phyloP scores from a whole-genome alignment of 1,140 invertebrate species.

The Drosophila novamexicana region DNA sequence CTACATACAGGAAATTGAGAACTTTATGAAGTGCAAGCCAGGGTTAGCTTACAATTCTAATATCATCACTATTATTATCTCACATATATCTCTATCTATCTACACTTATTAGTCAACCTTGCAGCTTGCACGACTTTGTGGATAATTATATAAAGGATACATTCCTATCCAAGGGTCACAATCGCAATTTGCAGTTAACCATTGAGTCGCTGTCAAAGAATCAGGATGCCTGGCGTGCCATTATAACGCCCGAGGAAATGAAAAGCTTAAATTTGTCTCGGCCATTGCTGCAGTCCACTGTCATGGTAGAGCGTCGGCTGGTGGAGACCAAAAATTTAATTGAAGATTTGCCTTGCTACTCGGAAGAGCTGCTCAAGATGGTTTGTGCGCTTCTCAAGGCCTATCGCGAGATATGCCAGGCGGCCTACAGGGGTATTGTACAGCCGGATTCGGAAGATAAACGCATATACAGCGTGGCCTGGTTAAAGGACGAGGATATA shows the following conservation, averaged over 20 bases:
- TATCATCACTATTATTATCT: not conserved
- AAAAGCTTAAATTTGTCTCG: slow-evolving; percentile 87
- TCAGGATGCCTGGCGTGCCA: slow-evolving; percentile 90
- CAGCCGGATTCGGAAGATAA: slow-evolving; percentile 92
- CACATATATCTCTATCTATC: not conserved
- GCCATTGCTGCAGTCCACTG: slow-evolving; percentile 88
- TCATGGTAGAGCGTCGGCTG: slow-evolving; percentile 89
- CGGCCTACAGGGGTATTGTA: slow-evolving; percentile 91
- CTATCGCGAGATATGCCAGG: slow-evolving; percentile 91
- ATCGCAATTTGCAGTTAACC: slow-evolving; percentile 86
- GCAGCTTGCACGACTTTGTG: slow-evolving; percentile 90
- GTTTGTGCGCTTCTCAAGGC: slow-evolving; percentile 86
- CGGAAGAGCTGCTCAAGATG: slow-evolving; percentile 82
- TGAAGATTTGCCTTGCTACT: slow-evolving; percentile 87
- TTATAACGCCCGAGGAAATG: slow-evolving; percentile 88
- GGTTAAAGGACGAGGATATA: slow-evolving; percentile 98
- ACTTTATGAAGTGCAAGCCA: slow-evolving; percentile 86
- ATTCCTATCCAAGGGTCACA: slow-evolving; percentile 87
- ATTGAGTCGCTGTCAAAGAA: slow-evolving; percentile 90
- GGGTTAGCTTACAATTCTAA: slow-evolving; percentile 84
- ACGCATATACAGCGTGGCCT: slow-evolving; percentile 93
- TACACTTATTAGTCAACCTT: slow-evolving; percentile 84
- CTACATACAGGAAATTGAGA: slow-evolving; percentile 92
- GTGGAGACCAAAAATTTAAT: slow-evolving; percentile 89
- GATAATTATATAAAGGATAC: slow-evolving; percentile 91